Conservation (phyloP, 2,797 vertebrate genomes). For the Schizopygopsis pylzovi region DNA sequence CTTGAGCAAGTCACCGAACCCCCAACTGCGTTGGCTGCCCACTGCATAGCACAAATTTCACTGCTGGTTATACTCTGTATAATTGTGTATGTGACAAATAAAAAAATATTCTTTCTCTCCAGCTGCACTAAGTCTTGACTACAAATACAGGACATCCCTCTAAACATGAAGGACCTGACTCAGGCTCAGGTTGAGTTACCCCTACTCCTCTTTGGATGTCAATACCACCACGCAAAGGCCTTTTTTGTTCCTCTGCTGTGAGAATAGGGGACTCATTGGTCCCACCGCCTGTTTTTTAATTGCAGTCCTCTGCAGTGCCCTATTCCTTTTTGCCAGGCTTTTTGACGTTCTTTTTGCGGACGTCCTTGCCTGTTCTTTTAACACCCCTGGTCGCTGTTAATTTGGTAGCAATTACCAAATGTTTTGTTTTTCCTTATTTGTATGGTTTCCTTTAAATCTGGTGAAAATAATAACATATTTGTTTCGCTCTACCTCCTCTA, state of each 20-base stretch:
- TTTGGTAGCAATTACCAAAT: background rate
- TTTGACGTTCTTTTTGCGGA: background rate
- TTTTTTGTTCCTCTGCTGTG: background rate
- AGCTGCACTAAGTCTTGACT: no score
- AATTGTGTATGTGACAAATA: no score
- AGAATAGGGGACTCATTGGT: background rate
- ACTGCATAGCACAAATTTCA: no score
- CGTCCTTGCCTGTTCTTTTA: background rate
- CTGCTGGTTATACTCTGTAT: no score
- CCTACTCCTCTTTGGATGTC: background rate
- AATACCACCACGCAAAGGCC: background rate
- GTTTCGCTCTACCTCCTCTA: background rate
- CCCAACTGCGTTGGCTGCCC: no score
- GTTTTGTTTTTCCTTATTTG: background rate
- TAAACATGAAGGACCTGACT: background rate
- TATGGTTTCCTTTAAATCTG: constrained; percentile 9
- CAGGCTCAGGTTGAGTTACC: background rate
- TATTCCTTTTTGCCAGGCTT: background rate
- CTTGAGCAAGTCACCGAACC: no score
- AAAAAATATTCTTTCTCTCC: background rate
- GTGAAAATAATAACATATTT: background rate
- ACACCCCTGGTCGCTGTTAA: background rate
- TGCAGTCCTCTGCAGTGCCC: background rate
- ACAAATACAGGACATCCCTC: background rate
- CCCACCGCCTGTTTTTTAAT: background rate